Conservation (phyloP, 2,797 vertebrate species). For the Manis pentadactyla region DNA sequence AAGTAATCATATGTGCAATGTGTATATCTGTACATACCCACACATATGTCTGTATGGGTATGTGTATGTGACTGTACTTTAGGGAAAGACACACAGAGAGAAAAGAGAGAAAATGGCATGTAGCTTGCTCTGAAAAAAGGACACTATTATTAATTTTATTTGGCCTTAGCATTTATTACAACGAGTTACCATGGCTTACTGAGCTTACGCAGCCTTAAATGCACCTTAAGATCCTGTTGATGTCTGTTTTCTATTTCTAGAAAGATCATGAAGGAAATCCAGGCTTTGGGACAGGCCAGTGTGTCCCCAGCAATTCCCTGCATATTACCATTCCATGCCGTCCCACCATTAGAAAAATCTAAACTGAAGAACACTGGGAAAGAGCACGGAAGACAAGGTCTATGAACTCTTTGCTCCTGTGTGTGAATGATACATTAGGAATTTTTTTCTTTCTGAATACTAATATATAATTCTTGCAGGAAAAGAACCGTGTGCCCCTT, state of each 20-base stretch:
- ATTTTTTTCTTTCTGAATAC: conserved; percentile 84
- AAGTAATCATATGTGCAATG: not conserved
- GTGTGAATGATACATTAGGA: conserved; percentile 76
- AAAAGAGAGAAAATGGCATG: not conserved
- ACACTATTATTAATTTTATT: fast-evolving
- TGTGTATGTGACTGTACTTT: not conserved
- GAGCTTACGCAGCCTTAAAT: too few species aligned
- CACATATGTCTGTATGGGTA: not conserved
- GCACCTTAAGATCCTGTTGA: not conserved
- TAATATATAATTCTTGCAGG: conserved; percentile 83
- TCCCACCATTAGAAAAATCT: fast-evolving
- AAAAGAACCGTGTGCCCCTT: conserved; percentile 68
- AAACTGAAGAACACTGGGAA: too few species aligned
- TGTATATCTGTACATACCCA: fast-evolving
- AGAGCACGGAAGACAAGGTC: not conserved
- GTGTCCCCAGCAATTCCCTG: not conserved
- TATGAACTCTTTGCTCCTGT: conserved; percentile 44
- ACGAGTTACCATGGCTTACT: not conserved
- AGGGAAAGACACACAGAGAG: too few species aligned
- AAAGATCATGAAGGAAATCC: not conserved
- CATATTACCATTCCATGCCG: fast-evolving
- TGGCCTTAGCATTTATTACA: not conserved
- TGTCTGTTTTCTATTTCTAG: not conserved
- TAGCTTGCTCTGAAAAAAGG: not conserved
- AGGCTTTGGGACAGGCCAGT: not conserved